These are phyloP conservation scores for Bombus picipes DNA, from an alignment of 1,140 invertebrate genomes.

Conservation along the genomic window DNA sequence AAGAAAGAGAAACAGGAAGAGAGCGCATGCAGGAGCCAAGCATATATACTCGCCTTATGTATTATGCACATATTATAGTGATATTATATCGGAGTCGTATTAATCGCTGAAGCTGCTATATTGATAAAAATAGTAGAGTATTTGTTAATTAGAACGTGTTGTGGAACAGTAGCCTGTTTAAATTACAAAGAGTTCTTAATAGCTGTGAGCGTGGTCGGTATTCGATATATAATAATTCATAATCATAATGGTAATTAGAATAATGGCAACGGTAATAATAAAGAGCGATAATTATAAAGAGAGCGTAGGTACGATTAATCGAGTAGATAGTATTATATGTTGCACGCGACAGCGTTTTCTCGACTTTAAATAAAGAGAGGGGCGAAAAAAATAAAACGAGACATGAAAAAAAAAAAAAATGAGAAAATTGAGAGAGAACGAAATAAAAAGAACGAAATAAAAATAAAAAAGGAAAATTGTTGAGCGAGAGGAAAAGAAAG, in stretches of 20 bases:
- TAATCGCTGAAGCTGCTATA: conserved; percentile 36
- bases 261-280: conserved; percentile 1
- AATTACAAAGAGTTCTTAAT: conserved; percentile 4
- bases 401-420: neutral
- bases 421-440: neutral
- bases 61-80: conserved; percentile 49
- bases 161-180: neutral
- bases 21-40: conserved; percentile 65
- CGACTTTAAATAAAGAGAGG: neutral
- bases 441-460: neutral
- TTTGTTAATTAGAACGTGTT: neutral
- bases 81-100: conserved; percentile 25
- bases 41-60: conserved; percentile 62
- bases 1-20: conserved; percentile 32
- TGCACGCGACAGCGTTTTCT: conserved; percentile 1
- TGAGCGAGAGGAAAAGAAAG: conserved; percentile 32
- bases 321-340: neutral
- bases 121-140: neutral
- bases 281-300: conserved; percentile 26
- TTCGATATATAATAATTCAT: conserved; percentile 2
- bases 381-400: neutral
- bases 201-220: neutral
- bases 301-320: conserved; percentile 24
- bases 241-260: neutral
- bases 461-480: neutral